Percentiles rank a stretch among this genome's conserved stretches.
phyloP scores from a whole-genome alignment of 2,797 vertebrate genomes.

The Cuculus canorus region DNA sequence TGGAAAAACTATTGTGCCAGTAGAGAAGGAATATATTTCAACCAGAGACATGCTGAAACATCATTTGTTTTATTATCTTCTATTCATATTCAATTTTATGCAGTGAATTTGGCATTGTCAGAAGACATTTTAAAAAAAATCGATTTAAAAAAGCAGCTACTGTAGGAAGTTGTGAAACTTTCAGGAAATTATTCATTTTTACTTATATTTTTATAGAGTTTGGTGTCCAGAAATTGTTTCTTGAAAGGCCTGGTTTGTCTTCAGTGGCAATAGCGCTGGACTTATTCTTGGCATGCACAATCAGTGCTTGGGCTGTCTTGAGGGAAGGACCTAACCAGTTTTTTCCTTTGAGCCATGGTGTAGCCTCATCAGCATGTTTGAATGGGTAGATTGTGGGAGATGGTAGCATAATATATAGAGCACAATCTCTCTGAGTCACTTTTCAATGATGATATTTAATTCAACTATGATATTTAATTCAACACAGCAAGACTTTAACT shows the following conservation, averaged over 20 bases:
- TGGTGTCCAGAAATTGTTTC: neutral
- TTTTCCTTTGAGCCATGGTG: neutral
- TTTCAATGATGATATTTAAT: neutral
- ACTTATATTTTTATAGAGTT: neutral
- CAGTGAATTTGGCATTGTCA: neutral
- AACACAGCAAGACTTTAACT: neutral
- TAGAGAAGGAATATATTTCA: neutral
- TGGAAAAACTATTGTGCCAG: neutral
- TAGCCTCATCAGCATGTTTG: neutral
- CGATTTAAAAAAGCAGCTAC: neutral
- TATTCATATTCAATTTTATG: neutral
- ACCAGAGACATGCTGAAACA: neutral
- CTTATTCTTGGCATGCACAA: neutral
- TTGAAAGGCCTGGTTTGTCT: too few relatives aligned
- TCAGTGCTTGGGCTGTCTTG: neutral
- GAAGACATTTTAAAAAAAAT: neutral
- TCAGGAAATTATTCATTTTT: neutral
- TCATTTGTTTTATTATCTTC: neutral
- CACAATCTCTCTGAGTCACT: too few relatives aligned
- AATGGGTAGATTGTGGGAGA: neutral
- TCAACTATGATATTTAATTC: neutral
- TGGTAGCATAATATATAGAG: neutral
- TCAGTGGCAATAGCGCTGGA: neutral
- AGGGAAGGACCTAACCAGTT: neutral
- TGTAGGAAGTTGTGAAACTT: neutral